A percentile compares a stretch with the other conserved stretches of the same genome.
These are phyloP conservation scores for Leguminivora glycinivorella DNA, from an alignment of 1,140 invertebrate genomes.

Conservation along the genomic window DNA sequence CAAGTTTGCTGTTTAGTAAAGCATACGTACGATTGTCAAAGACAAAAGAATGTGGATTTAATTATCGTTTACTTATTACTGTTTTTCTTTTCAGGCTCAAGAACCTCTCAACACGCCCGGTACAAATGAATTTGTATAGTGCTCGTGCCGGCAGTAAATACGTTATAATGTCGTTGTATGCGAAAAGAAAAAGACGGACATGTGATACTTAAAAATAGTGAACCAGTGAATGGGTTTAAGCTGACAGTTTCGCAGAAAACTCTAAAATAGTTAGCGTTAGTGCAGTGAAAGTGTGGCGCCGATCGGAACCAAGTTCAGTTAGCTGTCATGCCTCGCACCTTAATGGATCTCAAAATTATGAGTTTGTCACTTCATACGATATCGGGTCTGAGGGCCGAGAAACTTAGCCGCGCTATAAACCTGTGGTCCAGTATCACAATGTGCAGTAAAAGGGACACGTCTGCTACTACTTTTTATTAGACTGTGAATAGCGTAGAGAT, in stretches of 20 bases:
- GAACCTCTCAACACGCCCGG: constrained; percentile 86
- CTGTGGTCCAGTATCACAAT: constrained; percentile 48
- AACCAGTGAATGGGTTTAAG: constrained; percentile 67
- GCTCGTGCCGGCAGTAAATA: constrained; percentile 69
- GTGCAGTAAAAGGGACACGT: constrained; percentile 41
- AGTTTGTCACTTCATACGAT: constrained; percentile 33
- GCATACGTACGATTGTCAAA: neutral
- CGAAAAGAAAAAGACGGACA: constrained; percentile 75
- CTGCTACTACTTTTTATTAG: constrained; percentile 49
- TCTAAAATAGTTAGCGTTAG: constrained; percentile 58
- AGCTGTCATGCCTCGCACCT: constrained; percentile 45
- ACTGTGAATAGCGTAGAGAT: constrained; percentile 62
- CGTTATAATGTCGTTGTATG: constrained; percentile 70
- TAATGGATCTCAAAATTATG: constrained; percentile 61
- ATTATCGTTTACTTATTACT: constrained; percentile 30
- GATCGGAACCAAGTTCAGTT: constrained; percentile 55
- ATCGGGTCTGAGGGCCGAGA: constrained; percentile 23
- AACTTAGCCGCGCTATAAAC: constrained; percentile 9
- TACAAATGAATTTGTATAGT: constrained; percentile 85
- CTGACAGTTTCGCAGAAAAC: constrained; percentile 58
- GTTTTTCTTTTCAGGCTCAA: constrained; percentile 82
- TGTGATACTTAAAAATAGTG: constrained; percentile 69
- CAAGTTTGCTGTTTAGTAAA: constrained; percentile 23
- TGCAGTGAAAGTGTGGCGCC: constrained; percentile 54
- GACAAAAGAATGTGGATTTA: neutral